These are phyloP conservation scores for Candoia aspera DNA, from an alignment of 2,113 vertebrate species.

Conservation along the genomic window DNA sequence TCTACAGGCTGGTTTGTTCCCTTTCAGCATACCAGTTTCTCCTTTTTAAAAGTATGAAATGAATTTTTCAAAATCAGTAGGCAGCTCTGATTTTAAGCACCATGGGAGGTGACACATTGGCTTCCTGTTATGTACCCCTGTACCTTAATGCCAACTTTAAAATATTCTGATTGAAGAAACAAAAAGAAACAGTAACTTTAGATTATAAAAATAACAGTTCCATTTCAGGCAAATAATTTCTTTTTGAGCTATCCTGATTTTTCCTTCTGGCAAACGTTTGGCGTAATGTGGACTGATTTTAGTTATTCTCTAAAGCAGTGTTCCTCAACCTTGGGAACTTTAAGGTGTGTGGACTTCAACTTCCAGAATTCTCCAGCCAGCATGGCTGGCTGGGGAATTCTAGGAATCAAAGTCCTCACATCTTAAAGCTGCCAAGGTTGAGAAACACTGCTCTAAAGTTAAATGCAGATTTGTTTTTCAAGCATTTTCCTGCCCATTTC, in stretches of 20 bases:
- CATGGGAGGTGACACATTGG: neutral
- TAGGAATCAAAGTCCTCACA: no score
- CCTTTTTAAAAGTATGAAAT: neutral
- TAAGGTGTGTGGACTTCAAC: no score
- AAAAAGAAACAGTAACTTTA: slow-evolving; percentile 49
- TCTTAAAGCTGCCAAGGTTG: no score
- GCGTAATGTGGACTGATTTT: neutral
- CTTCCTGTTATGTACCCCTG: neutral
- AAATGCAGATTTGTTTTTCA: neutral
- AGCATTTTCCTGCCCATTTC: neutral
- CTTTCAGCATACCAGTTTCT: neutral
- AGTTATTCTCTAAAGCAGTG: neutral
- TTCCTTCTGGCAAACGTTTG: neutral
- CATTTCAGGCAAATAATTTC: neutral
- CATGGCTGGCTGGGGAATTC: no score
- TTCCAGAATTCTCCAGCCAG: no score
- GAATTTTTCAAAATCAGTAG: neutral
- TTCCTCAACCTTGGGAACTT: no score
- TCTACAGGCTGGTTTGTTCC: neutral
- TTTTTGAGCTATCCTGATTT: neutral
- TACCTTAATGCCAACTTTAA: slow-evolving; percentile 32
- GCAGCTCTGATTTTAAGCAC: neutral
- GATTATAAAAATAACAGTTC: slow-evolving; percentile 35
- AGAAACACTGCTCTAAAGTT: neutral
- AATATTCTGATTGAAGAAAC: slow-evolving; percentile 11